Percentiles rank a stretch among this genome's conserved stretches.
phyloP scores from a whole-genome alignment of 1,140 invertebrate species.

The Danaus melanippus region DNA sequence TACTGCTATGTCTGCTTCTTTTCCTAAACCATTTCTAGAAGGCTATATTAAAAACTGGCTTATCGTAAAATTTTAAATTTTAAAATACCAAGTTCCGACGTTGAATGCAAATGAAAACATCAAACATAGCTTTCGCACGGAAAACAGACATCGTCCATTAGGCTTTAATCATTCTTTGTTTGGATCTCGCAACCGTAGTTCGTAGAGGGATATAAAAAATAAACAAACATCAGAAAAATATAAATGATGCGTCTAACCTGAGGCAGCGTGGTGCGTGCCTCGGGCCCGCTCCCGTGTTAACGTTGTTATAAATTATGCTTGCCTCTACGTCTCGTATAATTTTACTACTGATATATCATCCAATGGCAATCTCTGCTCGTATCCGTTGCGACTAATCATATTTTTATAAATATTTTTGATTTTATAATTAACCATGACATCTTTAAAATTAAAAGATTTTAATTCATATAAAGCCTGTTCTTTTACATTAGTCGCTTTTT shows the following conservation, averaged over 20 bases:
- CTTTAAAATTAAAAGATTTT: too few species aligned
- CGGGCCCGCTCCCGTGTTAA: conserved; percentile 46
- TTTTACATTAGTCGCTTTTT: neutral
- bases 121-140: conserved; percentile 52
- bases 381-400: conserved; percentile 49
- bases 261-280: conserved; percentile 55
- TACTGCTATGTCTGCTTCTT: neutral
- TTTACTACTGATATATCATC: conserved; percentile 58
- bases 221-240: conserved; percentile 68
- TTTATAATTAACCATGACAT: conserved; percentile 1
- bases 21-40: too few species aligned
- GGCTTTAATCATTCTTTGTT: conserved; percentile 65
- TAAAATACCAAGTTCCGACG: too few species aligned
- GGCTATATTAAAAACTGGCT: too few species aligned
- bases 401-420: conserved; percentile 29
- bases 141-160: conserved; percentile 54
- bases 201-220: conserved; percentile 55
- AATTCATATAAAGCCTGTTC: too few species aligned
- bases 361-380: conserved; percentile 51
- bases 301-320: conserved; percentile 63
- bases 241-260: conserved; percentile 66
- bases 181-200: conserved; percentile 52
- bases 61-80: too few species aligned
- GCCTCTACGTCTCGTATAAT: conserved; percentile 58
- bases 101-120: conserved; percentile 55